A percentile compares a stretch with the other conserved stretches of the same genome.
These are phyloP conservation scores for Meloidogyne exigua DNA, from an alignment of 1,140 invertebrate species.

Conservation along the genomic window DNA sequence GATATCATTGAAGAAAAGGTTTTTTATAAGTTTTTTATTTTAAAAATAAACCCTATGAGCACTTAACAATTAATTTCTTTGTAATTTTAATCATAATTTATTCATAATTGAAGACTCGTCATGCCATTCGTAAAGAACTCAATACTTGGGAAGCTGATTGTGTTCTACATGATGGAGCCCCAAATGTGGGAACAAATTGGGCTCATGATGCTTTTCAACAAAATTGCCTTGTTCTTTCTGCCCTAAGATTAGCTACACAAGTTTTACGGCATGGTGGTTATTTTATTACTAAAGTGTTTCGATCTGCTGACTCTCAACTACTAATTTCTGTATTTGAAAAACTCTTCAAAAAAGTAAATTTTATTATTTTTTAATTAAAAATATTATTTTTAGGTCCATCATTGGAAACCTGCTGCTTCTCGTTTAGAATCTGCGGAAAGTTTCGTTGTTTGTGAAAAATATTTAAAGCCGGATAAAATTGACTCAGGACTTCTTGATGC, in stretches of 20 bases:
- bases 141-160: constrained; percentile 91
- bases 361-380: background rate
- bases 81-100: background rate
- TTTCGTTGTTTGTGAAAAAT: constrained; percentile 94
- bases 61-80: too few relatives aligned
- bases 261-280: constrained; percentile 86
- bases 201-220: constrained; percentile 94
- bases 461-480: constrained; percentile 85
- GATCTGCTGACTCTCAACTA: constrained; percentile 94
- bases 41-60: too few relatives aligned
- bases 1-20: constrained; percentile 89
- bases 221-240: constrained; percentile 73
- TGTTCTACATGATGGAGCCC: constrained; percentile 93
- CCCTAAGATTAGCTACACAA: constrained; percentile 86
- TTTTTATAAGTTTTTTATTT: background rate
- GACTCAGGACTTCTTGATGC: constrained; percentile 90
- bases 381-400: constrained; percentile 68
- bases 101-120: constrained; percentile 68
- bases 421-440: constrained; percentile 98
- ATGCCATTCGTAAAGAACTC: constrained; percentile 72
- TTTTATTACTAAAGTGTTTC: constrained; percentile 98
- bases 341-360: constrained; percentile 77
- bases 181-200: constrained; percentile 97
- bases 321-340: constrained; percentile 93
- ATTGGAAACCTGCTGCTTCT: constrained; percentile 96